Percentiles rank a stretch among this genome's conserved stretches.
These are phyloP conservation scores for Synergus gifuensis DNA, from an alignment of 2,888 invertebrate genomes.

Conservation along the genomic window DNA sequence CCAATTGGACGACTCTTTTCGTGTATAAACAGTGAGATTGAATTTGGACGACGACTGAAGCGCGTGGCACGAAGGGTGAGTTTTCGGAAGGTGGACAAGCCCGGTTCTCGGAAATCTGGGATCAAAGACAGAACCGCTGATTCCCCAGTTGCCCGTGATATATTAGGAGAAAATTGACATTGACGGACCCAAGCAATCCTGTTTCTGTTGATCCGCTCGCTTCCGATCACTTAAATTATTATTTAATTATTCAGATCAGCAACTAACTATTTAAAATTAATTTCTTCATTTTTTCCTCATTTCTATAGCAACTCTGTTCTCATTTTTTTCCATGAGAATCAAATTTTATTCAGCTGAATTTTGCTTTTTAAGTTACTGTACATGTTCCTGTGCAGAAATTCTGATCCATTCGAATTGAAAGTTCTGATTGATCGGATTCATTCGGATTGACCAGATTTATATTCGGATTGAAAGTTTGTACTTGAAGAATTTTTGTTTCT, in stretches of 20 bases:
- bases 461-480: too few species aligned
- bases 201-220: background rate
- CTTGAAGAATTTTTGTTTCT: too few species aligned
- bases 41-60: slow-evolving; percentile 9
- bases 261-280: background rate
- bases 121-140: slow-evolving; percentile 55
- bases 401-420: too few species aligned
- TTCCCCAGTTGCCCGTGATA: slow-evolving; percentile 52
- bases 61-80: slow-evolving; percentile 23
- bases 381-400: too few species aligned
- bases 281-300: too few species aligned
- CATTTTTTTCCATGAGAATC: too few species aligned
- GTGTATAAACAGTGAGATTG: slow-evolving; percentile 36
- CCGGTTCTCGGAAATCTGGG: slow-evolving; percentile 51
- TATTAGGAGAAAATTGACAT: slow-evolving; percentile 53
- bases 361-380: too few species aligned
- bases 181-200: slow-evolving; percentile 46
- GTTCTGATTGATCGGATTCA: too few species aligned
- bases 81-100: slow-evolving; percentile 47
- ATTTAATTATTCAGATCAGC: background rate
- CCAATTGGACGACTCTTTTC: slow-evolving; percentile 30
- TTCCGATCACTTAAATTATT: background rate
- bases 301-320: too few species aligned
- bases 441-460: too few species aligned
- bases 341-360: too few species aligned